These are phyloP conservation scores for Sialis lutaria DNA, from an alignment of 2,888 invertebrate species.

Conservation along the genomic window DNA sequence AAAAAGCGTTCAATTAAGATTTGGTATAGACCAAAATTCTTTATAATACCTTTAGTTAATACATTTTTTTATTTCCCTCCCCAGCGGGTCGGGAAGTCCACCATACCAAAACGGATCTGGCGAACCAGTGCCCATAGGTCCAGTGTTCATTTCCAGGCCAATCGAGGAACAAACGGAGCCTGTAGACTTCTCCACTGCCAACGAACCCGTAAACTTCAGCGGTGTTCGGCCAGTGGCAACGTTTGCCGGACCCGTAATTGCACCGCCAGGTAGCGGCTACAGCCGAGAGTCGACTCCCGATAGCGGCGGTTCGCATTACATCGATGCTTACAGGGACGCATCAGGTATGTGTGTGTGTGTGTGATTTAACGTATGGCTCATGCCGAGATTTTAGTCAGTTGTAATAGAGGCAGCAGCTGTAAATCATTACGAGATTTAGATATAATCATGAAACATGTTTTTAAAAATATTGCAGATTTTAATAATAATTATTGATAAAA, in stretches of 20 bases:
- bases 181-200: constrained; percentile 50
- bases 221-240: constrained; percentile 33
- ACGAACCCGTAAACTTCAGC: constrained; percentile 43
- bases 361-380: background rate
- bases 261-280: constrained; percentile 48
- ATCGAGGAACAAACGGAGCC: constrained; percentile 50
- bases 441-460: too few species aligned
- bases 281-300: constrained; percentile 81
- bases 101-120: constrained; percentile 34
- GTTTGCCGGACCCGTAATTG: constrained; percentile 20
- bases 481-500: too few species aligned
- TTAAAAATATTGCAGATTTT: too few species aligned
- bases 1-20: too few species aligned
- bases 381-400: background rate
- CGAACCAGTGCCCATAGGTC: constrained; percentile 29
- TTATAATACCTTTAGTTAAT: too few species aligned
- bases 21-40: too few species aligned
- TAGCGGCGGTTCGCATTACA: constrained; percentile 75
- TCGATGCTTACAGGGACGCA: constrained; percentile 73
- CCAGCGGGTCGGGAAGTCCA: constrained; percentile 36
- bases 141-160: constrained; percentile 36
- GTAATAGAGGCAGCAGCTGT: too few species aligned
- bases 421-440: too few species aligned
- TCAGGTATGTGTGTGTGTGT: constrained; percentile 42
- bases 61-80: constrained; percentile 5